These are phyloP conservation scores for Sebastes miniatus DNA, from an alignment of 2,797 vertebrate species.

Conservation along the genomic window DNA sequence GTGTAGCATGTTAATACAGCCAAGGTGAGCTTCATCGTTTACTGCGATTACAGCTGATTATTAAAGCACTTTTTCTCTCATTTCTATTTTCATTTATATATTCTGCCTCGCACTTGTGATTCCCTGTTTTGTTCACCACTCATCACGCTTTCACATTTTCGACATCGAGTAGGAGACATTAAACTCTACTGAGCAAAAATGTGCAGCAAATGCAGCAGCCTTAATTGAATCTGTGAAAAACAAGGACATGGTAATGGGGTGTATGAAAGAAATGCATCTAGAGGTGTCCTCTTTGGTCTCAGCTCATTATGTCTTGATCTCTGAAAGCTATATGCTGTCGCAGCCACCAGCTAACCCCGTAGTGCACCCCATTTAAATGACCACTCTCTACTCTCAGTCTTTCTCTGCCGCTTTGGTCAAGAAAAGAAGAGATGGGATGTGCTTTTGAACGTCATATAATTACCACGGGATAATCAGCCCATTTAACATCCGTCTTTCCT, in stretches of 20 bases:
- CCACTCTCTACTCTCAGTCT: conserved; percentile 30
- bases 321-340: conserved; percentile 37
- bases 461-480: conserved; percentile 74
- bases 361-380: conserved; percentile 48
- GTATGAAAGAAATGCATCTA: conserved; percentile 22
- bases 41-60: not conserved
- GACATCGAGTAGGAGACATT: not conserved
- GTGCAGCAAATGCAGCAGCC: conserved; percentile 2
- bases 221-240: conserved; percentile 57
- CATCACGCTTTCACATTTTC: not conserved
- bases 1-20: not conserved
- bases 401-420: conserved; percentile 37
- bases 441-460: conserved; percentile 74
- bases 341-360: conserved; percentile 10
- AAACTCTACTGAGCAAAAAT: not conserved
- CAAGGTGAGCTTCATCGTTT: not conserved
- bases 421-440: conserved; percentile 51
- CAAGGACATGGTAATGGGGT: conserved; percentile 37
- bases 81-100: not conserved
- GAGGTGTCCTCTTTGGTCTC: conserved; percentile 36
- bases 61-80: not conserved
- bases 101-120: not conserved
- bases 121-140: not conserved
- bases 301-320: conserved; percentile 62
- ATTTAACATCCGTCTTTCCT: conserved; percentile 72